Base-by-base conservation (phyloP, 2,888 invertebrate genomes). In the Ephialtes manifestator region DNA sequence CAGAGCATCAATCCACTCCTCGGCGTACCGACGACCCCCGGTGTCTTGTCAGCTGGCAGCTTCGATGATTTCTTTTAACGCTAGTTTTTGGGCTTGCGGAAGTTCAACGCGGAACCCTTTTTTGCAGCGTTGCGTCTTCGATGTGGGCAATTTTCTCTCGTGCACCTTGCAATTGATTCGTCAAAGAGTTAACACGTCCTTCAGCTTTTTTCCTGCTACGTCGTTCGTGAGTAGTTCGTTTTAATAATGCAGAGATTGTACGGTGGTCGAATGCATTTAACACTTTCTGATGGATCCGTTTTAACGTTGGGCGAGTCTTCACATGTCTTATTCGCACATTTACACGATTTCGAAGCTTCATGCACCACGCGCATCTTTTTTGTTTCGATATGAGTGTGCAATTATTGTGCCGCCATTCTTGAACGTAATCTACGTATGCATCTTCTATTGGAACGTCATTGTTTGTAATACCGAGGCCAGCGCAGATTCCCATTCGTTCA, bases 1-100 rank as follows among this genome's bases (percentile, higher is more conserved):
- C 81, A 81, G 5, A 67, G 24, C 81, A 67, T 81, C n/a, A 75
- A 75, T 67, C 75, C 81, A 75, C 8, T 81, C 75, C 8, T 81
- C 67, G 0, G 53, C n/a, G 58, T 81, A 81, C 1, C 75, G 75
- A 39, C 78, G 78, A 24, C 70, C 68, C 11, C 13, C 24, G 3
- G 46, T 20, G 15, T 67, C 46, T 67, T 67, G 46, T 20, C 15
- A 20, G 20, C 13, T 24, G 2, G 46, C 67, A 46, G 67, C 60
- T 15, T 31, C 31, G 60, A 60, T 31, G 0, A 35, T 60, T 60
- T 60, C 60, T 8, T 60, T 60, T 1, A 60, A 20, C 2, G 60
- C 60, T 35, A 60, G 28, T 60, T 15, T 60, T 31, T 60, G 31
- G 15, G 31, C 35, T n/a, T 28, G 10, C n/a, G 60, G 31, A 2